phyloP scores from a whole-genome alignment of 1,140 invertebrate species.

The Berghia stephanieae region DNA sequence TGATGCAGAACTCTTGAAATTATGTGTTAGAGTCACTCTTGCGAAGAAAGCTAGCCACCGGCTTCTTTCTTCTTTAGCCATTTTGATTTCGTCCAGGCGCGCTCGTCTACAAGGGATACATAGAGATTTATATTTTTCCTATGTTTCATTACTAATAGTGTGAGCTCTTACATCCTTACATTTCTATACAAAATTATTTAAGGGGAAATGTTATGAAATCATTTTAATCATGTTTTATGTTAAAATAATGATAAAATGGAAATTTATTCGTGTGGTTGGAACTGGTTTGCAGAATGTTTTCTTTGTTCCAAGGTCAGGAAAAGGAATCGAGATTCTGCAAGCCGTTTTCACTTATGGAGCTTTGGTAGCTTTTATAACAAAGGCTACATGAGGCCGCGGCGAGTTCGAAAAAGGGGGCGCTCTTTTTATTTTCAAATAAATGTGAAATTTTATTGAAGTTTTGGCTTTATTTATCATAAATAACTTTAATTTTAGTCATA shows the following conservation, averaged over 20 bases:
- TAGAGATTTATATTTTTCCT: slow-evolving; percentile 16
- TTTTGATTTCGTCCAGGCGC: slow-evolving; percentile 32
- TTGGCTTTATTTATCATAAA: background rate
- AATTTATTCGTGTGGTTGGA: background rate
- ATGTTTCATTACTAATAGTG: slow-evolving; percentile 10
- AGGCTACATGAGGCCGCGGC: background rate
- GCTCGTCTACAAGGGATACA: slow-evolving; percentile 23
- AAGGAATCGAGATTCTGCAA: background rate
- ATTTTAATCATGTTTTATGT: background rate
- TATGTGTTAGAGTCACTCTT: slow-evolving; percentile 34
- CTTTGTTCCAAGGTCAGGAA: slow-evolving; percentile 29
- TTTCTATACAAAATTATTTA: slow-evolving; percentile 1
- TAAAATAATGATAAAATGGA: background rate
- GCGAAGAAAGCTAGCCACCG: slow-evolving; percentile 30
- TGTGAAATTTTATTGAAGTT: background rate
- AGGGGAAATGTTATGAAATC: background rate
- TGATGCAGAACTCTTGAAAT: slow-evolving; percentile 26
- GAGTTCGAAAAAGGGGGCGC: slow-evolving; percentile 22
- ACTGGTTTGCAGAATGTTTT: slow-evolving; percentile 13
- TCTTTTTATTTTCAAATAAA: background rate
- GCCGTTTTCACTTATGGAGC: background rate
- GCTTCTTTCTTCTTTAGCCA: slow-evolving; percentile 40
- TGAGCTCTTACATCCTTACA: background rate
- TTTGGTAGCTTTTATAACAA: too few species aligned
- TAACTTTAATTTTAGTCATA: background rate